phyloP scores from a whole-genome alignment of 1,140 invertebrate species.

The Tyrophagus putrescentiae region DNA sequence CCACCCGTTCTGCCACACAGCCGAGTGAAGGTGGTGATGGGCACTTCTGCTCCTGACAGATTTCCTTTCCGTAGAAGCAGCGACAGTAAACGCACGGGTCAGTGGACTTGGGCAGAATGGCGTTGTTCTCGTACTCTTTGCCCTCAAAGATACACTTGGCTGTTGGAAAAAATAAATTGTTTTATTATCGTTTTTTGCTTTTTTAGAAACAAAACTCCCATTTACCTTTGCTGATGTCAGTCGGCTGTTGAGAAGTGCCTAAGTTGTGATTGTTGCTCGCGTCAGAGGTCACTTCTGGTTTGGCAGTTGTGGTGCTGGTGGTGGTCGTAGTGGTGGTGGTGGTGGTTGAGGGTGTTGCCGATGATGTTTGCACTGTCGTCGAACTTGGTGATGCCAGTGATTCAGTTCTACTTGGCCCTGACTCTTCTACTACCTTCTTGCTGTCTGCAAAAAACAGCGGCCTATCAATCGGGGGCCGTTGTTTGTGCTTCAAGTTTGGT shows the following conservation, averaged over 20 bases:
- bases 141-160: constrained; percentile 36
- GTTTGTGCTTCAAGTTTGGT: background rate
- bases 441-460: too few species aligned
- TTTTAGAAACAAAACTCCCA: too few species aligned
- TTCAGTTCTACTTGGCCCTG: too few species aligned
- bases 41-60: constrained; percentile 41
- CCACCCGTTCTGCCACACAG: constrained; percentile 33
- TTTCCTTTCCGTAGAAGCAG: constrained; percentile 41
- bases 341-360: too few species aligned
- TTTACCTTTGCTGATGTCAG: too few species aligned
- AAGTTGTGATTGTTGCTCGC: background rate
- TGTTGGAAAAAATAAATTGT: constrained; percentile 30
- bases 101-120: constrained; percentile 34
- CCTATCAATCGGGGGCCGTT: background rate
- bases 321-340: too few species aligned
- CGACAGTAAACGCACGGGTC: constrained; percentile 39
- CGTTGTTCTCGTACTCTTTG: constrained; percentile 37
- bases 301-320: background rate
- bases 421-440: too few species aligned
- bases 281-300: background rate
- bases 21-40: constrained; percentile 35
- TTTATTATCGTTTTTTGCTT: too few species aligned
- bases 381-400: too few species aligned
- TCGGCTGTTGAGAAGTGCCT: too few species aligned
- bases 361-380: too few species aligned